These are phyloP conservation scores for Cinclus cinclus DNA, from an alignment of 2,113 vertebrate genomes.

Conservation along the genomic window DNA sequence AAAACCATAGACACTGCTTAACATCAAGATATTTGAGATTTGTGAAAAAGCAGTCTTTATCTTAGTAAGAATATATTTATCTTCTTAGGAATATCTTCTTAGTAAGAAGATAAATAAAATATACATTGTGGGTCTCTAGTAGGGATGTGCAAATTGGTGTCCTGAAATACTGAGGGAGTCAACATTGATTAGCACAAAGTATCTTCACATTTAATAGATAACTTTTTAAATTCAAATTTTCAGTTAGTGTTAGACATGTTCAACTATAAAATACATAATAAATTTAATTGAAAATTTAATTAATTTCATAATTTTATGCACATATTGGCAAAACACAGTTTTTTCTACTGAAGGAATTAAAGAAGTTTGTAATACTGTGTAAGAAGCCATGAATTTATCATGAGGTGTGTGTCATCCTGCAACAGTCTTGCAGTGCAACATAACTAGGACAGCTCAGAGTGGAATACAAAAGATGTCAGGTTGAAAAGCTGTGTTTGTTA, in stretches of 20 bases:
- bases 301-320: background rate
- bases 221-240: background rate
- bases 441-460: background rate
- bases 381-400: background rate
- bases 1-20: background rate
- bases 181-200: background rate
- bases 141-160: background rate
- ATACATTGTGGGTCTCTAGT: rapidly evolving
- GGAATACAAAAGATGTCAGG: background rate
- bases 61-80: background rate
- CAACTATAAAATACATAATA: background rate
- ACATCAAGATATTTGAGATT: background rate
- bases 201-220: background rate
- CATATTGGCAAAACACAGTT: background rate
- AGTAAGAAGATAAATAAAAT: background rate
- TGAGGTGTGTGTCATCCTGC: background rate
- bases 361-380: background rate
- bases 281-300: background rate
- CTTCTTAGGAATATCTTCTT: background rate
- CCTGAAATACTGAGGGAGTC: background rate
- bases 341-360: background rate
- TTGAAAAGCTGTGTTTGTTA: background rate
- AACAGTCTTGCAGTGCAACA: background rate
- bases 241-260: background rate
- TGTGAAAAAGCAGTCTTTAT: background rate